These are phyloP conservation scores for Thyatira batis DNA, from an alignment of 2,888 invertebrate species.

Conservation along the genomic window DNA sequence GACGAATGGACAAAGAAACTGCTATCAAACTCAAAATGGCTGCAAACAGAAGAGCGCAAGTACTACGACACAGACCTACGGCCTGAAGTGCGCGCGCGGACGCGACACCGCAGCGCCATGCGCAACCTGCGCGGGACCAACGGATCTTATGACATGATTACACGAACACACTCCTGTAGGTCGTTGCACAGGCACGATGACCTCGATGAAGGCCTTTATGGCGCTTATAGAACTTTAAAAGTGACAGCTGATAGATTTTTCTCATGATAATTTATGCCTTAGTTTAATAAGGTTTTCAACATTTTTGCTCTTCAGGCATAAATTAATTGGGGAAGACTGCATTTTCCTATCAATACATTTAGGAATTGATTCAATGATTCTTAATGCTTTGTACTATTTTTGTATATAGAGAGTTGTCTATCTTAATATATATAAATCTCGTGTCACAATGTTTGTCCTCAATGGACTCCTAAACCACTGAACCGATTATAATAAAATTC, in stretches of 20 bases:
- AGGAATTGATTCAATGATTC: no score
- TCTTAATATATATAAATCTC: no score
- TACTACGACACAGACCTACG: constrained; percentile 72
- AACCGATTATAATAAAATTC: no score
- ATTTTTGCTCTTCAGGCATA: no score
- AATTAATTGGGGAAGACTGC: no score
- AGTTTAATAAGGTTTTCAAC: no score
- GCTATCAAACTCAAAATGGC: constrained; percentile 86
- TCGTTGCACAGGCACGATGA: constrained; percentile 62
- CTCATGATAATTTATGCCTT: no score
- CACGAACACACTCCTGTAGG: constrained; percentile 67
- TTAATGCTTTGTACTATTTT: no score
- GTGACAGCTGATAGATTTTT: constrained; percentile 50
- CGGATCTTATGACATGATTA: constrained; percentile 69
- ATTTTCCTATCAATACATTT: no score
- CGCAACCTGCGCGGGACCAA: constrained; percentile 48
- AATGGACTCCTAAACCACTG: no score
- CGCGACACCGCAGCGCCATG: constrained; percentile 56
- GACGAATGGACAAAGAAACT: constrained; percentile 88
- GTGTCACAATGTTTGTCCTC: no score
- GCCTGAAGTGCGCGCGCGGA: constrained; percentile 48
- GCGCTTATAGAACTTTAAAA: constrained; percentile 69
- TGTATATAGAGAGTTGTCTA: no score
- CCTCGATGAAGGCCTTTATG: constrained; percentile 62
- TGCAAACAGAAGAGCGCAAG: constrained; percentile 84